Conservation (phyloP, 2,888 invertebrate genomes). For the Diadegma fenestrale region DNA sequence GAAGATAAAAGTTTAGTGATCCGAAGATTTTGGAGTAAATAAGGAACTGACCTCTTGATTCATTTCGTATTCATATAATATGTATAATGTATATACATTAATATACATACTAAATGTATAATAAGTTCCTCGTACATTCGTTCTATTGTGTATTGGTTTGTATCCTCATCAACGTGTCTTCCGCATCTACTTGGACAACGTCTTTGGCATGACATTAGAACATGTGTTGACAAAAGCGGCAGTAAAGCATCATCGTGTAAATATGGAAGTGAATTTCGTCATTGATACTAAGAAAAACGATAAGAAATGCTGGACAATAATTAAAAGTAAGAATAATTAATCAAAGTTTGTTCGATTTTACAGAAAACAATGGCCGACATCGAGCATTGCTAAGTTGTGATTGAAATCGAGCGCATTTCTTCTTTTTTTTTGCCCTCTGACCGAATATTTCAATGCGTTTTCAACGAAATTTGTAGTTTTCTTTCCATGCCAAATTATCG, state of each 20-base stretch:
- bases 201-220: conserved; percentile 59
- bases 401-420: conserved; percentile 31
- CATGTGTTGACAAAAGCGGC: conserved; percentile 59
- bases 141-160: conserved; percentile 10
- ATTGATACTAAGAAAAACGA: conserved; percentile 10
- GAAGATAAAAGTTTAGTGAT: conserved; percentile 53
- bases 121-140: conserved; percentile 45
- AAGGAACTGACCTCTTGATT: conserved; percentile 51
- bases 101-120: conserved; percentile 16
- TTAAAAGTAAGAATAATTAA: conserved; percentile 27
- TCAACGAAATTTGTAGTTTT: conserved; percentile 17
- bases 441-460: conserved; percentile 10
- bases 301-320: conserved; percentile 29
- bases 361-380: conserved; percentile 32
- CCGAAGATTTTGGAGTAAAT: conserved; percentile 56
- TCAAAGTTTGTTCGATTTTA: conserved; percentile 1
- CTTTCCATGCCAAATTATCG: neutral
- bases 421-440: neutral
- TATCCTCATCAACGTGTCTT: conserved; percentile 44
- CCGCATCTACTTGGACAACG: conserved; percentile 54
- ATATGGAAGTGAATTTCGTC: conserved; percentile 29
- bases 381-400: conserved; percentile 26
- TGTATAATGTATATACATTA: neutral
- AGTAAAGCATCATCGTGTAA: conserved; percentile 54
- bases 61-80: conserved; percentile 24